Evolutionary conservation across 2,888 invertebrate species (phyloP).

Genomic region (Lasioglossum vierecki): DNA sequence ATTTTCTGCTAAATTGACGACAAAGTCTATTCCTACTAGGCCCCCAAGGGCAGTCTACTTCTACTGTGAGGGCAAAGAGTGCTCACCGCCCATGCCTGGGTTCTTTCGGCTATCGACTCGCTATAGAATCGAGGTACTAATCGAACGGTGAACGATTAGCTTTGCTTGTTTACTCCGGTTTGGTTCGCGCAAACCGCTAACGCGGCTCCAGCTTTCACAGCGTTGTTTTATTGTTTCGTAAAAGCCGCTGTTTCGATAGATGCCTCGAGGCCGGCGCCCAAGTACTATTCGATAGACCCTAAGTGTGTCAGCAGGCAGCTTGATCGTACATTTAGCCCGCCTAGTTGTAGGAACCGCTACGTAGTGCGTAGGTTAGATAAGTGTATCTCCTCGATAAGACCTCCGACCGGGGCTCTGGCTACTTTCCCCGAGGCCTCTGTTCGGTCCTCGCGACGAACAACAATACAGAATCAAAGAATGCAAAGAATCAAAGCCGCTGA

Average conservation of each 20-base stretch:
- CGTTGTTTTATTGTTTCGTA: conserved; percentile 51
- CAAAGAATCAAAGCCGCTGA: conserved; percentile 58
- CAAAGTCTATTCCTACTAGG: neutral
- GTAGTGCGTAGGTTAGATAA: conserved; percentile 51
- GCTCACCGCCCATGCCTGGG: neutral
- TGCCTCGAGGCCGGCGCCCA: conserved; percentile 16
- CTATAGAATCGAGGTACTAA: neutral
- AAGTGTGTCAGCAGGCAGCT: conserved; percentile 49
- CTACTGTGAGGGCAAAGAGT: neutral
- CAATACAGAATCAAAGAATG: conserved; percentile 64
- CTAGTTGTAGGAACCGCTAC: conserved; percentile 54
- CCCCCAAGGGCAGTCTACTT: neutral
- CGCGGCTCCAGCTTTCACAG: conserved; percentile 43
- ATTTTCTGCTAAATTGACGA: neutral
- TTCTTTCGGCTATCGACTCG: conserved; percentile 14
- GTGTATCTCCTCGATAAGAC: conserved; percentile 27
- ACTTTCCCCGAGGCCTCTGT: neutral
- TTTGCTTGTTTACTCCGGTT: conserved; percentile 14
- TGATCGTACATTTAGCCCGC: conserved; percentile 56
- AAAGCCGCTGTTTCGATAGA: conserved; percentile 8
- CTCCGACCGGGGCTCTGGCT: conserved; percentile 14
- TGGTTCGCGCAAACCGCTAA: conserved; percentile 18
- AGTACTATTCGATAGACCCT: conserved; percentile 34
- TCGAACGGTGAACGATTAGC: neutral
- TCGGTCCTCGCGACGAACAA: neutral